Evolutionary conservation across 2,797 vertebrate genomes (phyloP), one percentile per base, ranked within the genome.

Genomic region (Coracias cyanogaster): DNA sequence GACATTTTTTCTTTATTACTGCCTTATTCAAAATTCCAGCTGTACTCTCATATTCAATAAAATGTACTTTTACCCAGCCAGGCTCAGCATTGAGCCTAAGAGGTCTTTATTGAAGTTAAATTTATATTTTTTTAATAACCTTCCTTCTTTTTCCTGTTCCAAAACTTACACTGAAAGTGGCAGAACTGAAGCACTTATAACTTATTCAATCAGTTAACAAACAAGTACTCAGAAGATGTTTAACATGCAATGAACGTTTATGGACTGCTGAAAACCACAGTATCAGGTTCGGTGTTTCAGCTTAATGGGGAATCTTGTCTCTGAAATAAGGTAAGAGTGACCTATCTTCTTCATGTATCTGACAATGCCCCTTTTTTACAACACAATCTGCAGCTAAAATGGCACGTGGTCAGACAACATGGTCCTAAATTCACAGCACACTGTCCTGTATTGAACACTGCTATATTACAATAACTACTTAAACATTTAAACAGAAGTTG

Each of bases 401-500:
- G 71, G 21, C 62, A 82, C 45, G 35, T 58, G 55, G 17, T 41
- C 25, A 49, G 10, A n/a, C 24, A 41, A 64, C 80, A 43, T 16
- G 41, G 13, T 43, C 41, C 77, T 91, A 48, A 79, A 82, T 58
- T 74, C 73, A 69, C 9, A 74, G 41, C 86, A 51, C 3, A 1
- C 10, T 48, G 52, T 45, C 25, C 45, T n/a, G 9, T 15, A 74
- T 26, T 54, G 48, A 85, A n/a, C 31, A 17, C 1, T 13, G 52
- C 33, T 55, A 71, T 79, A 61, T 79, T 90, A 72, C 49, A 31
- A 82, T 95, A 71, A 39, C 29, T 57, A 52, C 8, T 16, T 82
- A 66, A 37, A 22, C n/a, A 73, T 84, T 96, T 52, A 74, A 95
- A 77, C 14, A 84, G 82, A 90, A n/a, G 18, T 79, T 90, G 18